phyloP scores from a whole-genome alignment of 2,888 invertebrate genomes.

The Drosophila colorata region DNA sequence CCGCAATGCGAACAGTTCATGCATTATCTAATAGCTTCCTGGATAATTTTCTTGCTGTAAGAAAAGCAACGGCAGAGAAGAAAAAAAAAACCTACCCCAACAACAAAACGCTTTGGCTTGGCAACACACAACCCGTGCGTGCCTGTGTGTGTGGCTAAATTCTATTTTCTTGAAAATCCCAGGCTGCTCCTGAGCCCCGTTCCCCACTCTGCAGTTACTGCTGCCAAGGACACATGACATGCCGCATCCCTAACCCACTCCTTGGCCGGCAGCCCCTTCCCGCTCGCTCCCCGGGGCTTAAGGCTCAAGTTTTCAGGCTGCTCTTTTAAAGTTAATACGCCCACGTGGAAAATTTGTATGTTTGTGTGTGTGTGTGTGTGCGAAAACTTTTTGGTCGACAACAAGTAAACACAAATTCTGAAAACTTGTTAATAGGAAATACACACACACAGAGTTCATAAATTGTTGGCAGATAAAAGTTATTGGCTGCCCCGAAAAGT shows the following conservation, averaged over 20 bases:
- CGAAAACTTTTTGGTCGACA: constrained; percentile 51
- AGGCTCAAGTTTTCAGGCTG: constrained; percentile 49
- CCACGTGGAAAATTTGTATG: constrained; percentile 43
- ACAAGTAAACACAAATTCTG: constrained; percentile 55
- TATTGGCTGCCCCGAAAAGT: constrained; percentile 41
- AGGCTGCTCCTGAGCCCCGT: constrained; percentile 52
- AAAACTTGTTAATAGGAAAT: constrained; percentile 55
- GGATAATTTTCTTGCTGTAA: constrained; percentile 49
- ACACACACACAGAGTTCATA: constrained; percentile 33
- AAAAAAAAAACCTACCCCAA: constrained; percentile 74
- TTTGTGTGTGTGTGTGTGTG: constrained; percentile 24
- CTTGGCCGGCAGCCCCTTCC: background rate
- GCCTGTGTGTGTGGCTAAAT: constrained; percentile 50
- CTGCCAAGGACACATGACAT: constrained; percentile 72
- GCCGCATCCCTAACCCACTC: constrained; percentile 37
- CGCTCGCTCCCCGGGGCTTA: constrained; percentile 29
- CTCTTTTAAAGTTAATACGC: constrained; percentile 63
- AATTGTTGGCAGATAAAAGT: constrained; percentile 49
- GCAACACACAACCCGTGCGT: constrained; percentile 43
- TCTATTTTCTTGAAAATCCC: constrained; percentile 73
- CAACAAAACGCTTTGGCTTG: constrained; percentile 63
- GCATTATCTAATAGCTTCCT: constrained; percentile 74
- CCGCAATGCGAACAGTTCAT: constrained; percentile 29
- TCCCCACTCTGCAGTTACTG: constrained; percentile 36
- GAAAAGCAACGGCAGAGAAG: constrained; percentile 31